Percentiles rank a stretch among this genome's conserved stretches.
Conservation (phyloP, 2,797 vertebrate genomes). For the Tangara arthus region DNA sequence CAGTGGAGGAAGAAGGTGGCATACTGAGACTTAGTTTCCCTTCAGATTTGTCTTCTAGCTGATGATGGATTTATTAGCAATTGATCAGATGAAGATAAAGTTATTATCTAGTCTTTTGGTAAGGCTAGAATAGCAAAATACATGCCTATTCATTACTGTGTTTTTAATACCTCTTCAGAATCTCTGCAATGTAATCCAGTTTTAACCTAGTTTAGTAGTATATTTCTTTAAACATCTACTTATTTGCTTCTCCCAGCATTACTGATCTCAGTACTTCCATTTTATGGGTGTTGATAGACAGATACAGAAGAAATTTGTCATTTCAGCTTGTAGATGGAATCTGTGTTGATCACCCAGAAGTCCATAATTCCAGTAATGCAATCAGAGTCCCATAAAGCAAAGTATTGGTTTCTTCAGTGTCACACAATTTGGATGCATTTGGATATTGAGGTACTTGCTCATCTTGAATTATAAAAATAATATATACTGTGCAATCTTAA, state of each 20-base stretch:
- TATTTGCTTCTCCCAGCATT: not conserved
- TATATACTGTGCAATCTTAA: not conserved
- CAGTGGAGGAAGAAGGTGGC: not conserved
- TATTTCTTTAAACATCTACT: not conserved
- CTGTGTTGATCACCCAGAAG: not conserved
- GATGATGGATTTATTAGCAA: not conserved
- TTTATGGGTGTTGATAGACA: not conserved
- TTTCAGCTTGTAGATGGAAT: not conserved
- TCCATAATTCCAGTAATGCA: not conserved
- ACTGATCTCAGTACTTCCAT: not conserved
- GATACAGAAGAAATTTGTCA: not conserved
- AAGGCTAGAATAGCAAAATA: not conserved
- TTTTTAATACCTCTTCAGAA: not conserved
- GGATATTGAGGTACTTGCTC: not conserved
- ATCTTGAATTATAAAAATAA: slow-evolving; percentile 21
- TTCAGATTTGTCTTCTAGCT: not conserved
- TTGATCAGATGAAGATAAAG: not conserved
- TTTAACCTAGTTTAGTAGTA: not conserved
- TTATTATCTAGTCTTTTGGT: not conserved
- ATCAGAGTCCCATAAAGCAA: not conserved
- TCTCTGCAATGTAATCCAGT: not conserved
- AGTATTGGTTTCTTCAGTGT: not conserved
- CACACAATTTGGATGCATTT: not conserved
- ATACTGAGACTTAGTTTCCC: not conserved
- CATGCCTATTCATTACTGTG: not conserved